Percentiles rank a stretch among this genome's conserved stretches.
Evolutionary conservation across 2,113 vertebrate genomes (phyloP).

Genomic region (Rhinopomastus cyanomelas): DNA sequence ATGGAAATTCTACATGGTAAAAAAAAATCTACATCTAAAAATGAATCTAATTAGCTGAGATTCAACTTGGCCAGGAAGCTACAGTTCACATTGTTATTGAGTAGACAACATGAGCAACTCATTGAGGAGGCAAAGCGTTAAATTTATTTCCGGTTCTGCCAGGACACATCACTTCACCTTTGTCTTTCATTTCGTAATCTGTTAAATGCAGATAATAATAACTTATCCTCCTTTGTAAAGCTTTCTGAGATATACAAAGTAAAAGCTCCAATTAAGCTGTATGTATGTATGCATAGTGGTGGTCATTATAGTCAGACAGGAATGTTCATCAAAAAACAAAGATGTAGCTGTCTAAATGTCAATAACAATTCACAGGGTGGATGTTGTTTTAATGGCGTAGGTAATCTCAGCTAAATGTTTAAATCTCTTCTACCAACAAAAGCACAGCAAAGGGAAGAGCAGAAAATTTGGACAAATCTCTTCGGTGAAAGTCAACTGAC

Average conservation of each 20-base stretch:
- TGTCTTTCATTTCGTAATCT: constrained; percentile 36
- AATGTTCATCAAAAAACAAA: constrained; percentile 53
- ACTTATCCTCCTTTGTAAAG: constrained; percentile 50
- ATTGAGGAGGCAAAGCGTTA: background rate
- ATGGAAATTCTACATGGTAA: background rate
- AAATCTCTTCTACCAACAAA: constrained; percentile 58
- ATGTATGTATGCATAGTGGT: constrained; percentile 17
- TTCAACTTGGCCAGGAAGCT: background rate
- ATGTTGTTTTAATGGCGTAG: constrained; percentile 11
- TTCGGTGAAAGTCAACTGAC: background rate
- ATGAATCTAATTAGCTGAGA: background rate
- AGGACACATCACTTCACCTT: constrained; percentile 23
- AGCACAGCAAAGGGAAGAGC: background rate
- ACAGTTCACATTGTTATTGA: background rate
- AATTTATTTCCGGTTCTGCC: constrained; percentile 25
- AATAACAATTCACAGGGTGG: constrained; percentile 31
- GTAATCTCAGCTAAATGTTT: constrained; percentile 55
- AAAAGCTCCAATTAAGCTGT: constrained; percentile 45
- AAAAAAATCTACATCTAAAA: background rate
- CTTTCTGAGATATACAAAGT: constrained; percentile 25
- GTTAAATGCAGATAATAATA: constrained; percentile 49
- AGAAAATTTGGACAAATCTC: constrained; percentile 33
- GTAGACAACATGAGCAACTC: background rate
- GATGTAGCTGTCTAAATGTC: constrained; percentile 46
- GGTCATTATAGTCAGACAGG: background rate